phyloP scores from a whole-genome alignment of 1,140 invertebrate genomes.

The Portunus trituberculatus region DNA sequence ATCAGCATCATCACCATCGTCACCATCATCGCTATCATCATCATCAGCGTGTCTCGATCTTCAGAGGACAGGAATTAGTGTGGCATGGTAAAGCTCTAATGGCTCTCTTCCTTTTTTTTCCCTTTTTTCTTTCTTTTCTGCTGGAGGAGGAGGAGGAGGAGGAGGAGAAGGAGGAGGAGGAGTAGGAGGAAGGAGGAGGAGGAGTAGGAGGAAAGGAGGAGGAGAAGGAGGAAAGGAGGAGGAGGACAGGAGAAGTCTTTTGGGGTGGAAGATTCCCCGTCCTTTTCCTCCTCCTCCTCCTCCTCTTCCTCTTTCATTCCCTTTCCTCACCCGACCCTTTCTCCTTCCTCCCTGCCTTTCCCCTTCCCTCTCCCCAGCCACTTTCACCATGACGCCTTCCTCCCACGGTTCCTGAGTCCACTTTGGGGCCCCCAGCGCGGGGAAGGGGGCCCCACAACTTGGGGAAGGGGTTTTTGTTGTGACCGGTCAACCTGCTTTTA shows the following conservation, averaged over 20 bases:
- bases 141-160: not conserved
- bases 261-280: not conserved
- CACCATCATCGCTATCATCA: not conserved
- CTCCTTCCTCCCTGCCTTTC: conserved; percentile 9
- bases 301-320: not conserved
- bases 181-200: not conserved
- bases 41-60: conserved; percentile 3
- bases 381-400: conserved; percentile 59
- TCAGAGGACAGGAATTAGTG: conserved; percentile 38
- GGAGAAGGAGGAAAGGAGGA: too few species aligned
- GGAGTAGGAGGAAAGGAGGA: too few species aligned
- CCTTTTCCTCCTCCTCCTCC: not conserved
- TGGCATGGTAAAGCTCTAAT: conserved; percentile 40
- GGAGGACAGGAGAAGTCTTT: not conserved
- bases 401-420: conserved; percentile 57
- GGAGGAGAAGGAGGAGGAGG: not conserved
- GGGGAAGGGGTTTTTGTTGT: conserved; percentile 71
- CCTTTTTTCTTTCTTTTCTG: not conserved
- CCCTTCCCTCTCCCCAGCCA: conserved; percentile 8
- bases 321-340: not conserved
- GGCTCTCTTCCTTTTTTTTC: conserved; percentile 39
- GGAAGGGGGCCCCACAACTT: conserved; percentile 1
- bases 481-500: conserved; percentile 74
- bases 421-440: not conserved
- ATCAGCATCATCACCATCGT: not conserved